These are phyloP conservation scores for Triplophysa bombifrons DNA, from an alignment of 2,797 vertebrate genomes.

Conservation along the genomic window DNA sequence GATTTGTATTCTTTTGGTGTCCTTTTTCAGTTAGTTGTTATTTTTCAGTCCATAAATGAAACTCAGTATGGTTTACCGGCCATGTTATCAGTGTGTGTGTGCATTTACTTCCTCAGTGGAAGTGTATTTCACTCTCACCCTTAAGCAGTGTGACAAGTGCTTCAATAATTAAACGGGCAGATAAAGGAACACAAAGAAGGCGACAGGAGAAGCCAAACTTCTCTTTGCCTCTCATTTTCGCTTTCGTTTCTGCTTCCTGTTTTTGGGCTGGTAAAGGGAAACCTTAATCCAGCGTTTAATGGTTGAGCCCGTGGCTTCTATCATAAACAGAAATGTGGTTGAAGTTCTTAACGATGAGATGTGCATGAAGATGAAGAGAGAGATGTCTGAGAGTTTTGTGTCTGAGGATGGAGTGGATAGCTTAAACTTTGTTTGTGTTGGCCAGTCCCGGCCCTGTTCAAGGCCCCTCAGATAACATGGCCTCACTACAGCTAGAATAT, in stretches of 20 bases:
- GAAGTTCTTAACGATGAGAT: not conserved
- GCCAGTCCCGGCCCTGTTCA: conserved; percentile 13
- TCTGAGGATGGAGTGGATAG: conserved; percentile 8
- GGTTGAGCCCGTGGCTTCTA: conserved; percentile 34
- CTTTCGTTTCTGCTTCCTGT: not conserved
- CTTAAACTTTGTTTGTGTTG: conserved; percentile 41
- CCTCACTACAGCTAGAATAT: conserved; percentile 35
- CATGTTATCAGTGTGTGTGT: conserved; percentile 6
- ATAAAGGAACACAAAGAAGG: conserved; percentile 38
- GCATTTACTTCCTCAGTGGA: conserved; percentile 18
- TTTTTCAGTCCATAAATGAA: not conserved
- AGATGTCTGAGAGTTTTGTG: not conserved
- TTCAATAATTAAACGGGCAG: conserved; percentile 52
- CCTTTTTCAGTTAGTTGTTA: not conserved
- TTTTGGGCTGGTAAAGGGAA: conserved; percentile 32
- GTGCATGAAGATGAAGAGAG: not conserved
- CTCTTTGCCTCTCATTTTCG: not conserved
- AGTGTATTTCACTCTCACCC: conserved; percentile 29
- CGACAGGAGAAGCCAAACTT: not conserved
- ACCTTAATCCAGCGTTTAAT: conserved; percentile 31
- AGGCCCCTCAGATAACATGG: conserved; percentile 48
- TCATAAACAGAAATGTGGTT: conserved; percentile 10
- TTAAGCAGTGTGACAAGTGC: conserved; percentile 41
- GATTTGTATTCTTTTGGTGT: not conserved
- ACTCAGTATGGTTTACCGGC: conserved; percentile 10